Base-by-base conservation (phyloP, 2,113 vertebrate genomes). In the Podarcis cretensis region DNA sequence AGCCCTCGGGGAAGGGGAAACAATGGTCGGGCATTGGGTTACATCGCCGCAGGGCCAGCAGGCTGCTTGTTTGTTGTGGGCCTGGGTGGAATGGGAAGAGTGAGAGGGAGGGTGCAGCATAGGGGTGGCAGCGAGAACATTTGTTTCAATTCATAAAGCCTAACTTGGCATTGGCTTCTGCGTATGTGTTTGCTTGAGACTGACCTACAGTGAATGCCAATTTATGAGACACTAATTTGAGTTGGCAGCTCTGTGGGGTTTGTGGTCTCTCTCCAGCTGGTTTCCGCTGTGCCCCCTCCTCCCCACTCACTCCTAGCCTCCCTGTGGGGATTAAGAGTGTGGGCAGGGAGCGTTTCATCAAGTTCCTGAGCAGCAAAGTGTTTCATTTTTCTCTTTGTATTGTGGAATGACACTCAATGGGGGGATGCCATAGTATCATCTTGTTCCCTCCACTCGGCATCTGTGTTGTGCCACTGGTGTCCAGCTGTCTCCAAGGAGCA, bases 21-120 rank as follows among this genome's bases (percentile, higher is more conserved):
- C 96, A 96, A 96, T 96, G 90, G 93, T 75, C 7, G 83, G 81
- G 95, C 91, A 90, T 97, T 96, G 93, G 94, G 94, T 97, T 97
- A 96, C 95, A 96, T 87, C 92, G 94, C 93, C 93, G 91, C 93
- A 89, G 93, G 95, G 93, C 93, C 95, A 93, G 90, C 3, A 66
- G 95, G 93, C 93, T 97, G 94, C 89, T 91, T 75, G 92, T 94
- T 93, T 92, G 90, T 92, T 94, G 83, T 92, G 92, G 94, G 91
- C 92, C 94, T 91, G 90, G 85, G 90, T 90, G 92, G 91, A 94
- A 93, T 85, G 88, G 93, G 93, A 92, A 93, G 90, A 93, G 87
- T 40, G 90, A 92, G 71, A 25, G 86, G 76, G 40, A 59, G 71
- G 37, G 89, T 90, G 90, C 63, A 57, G 87, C 1, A 43, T 21